phyloP scores from a whole-genome alignment of 2,113 vertebrate genomes.

The Coptodon bakossiorum region DNA sequence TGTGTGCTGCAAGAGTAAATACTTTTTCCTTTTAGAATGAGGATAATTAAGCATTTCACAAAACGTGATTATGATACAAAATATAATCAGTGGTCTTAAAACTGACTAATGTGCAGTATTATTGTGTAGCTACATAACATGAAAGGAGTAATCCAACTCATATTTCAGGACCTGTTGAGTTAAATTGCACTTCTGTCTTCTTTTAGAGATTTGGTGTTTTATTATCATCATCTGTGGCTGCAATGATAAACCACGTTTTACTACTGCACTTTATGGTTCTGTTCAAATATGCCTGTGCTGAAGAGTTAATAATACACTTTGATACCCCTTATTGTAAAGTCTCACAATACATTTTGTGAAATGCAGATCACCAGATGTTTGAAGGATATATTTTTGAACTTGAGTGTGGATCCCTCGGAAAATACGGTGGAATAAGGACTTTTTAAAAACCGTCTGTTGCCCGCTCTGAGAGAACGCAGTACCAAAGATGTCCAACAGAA shows the following conservation, averaged over 20 bases:
- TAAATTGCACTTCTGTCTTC: not conserved
- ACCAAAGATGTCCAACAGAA: conserved; percentile 28
- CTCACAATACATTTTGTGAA: not conserved
- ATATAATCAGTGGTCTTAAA: not conserved
- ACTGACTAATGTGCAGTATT: not conserved
- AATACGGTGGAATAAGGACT: not conserved
- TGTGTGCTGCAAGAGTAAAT: not conserved
- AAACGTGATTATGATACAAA: not conserved
- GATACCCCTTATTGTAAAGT: not conserved
- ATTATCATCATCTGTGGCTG: not conserved
- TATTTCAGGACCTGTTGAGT: not conserved
- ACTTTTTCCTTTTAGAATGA: not conserved
- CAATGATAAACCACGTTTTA: not conserved
- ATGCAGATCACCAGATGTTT: not conserved
- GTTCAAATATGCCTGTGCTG: not conserved
- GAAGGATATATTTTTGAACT: not conserved
- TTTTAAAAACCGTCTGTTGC: not conserved
- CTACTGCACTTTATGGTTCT: not conserved
- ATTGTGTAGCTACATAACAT: not conserved
- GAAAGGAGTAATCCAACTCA: not conserved
- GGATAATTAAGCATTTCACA: not conserved
- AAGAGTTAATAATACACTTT: not conserved
- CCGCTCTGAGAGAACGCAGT: not conserved
- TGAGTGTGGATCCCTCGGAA: not conserved
- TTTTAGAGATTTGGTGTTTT: not conserved